Conservation (phyloP, 2,797 vertebrate genomes). For the Propithecus deckenii region DNA sequence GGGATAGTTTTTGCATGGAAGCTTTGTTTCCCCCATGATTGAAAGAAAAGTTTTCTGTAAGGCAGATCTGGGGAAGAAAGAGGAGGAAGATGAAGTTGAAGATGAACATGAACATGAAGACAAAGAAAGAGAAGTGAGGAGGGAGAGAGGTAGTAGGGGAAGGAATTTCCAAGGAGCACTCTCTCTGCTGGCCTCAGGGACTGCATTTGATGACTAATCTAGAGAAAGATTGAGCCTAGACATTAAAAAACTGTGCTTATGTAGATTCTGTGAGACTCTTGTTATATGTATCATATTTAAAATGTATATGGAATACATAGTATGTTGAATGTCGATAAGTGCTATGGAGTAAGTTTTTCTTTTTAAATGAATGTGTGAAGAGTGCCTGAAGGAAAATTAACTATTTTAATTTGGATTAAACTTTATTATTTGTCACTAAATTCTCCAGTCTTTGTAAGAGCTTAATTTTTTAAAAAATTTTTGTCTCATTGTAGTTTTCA, state of each 20-base stretch:
- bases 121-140: not conserved
- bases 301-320: not conserved
- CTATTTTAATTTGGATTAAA: not conserved
- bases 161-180: not conserved
- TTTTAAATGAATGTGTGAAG: not conserved
- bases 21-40: not conserved
- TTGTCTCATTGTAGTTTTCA: not conserved
- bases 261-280: not conserved
- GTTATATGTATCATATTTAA: not conserved
- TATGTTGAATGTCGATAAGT: not conserved
- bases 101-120: not conserved
- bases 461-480: not conserved
- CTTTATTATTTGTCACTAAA: not conserved
- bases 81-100: not conserved
- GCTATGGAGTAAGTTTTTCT: not conserved
- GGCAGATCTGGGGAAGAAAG: not conserved
- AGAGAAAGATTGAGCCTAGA: not conserved
- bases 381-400: not conserved
- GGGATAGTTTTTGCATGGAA: not conserved
- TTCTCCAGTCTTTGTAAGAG: not conserved
- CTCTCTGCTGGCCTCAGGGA: too few relatives aligned
- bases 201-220: not conserved
- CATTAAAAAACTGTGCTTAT: not conserved
- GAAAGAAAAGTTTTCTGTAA: not conserved
- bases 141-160: fast-evolving